Base-by-base conservation (phyloP, 2,888 invertebrate species). In the Eurytoma californica region DNA sequence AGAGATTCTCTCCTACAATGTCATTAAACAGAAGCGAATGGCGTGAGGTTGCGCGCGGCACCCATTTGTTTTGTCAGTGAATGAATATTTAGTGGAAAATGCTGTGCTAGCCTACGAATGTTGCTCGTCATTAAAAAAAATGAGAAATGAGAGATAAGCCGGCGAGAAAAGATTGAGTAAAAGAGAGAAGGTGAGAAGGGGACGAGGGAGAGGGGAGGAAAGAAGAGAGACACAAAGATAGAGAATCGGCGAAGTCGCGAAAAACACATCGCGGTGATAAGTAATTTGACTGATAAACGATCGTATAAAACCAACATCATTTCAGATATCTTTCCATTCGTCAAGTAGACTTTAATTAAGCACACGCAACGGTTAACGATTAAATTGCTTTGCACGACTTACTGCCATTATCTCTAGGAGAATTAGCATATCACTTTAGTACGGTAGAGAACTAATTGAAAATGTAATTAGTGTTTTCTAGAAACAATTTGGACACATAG, bases 221-320 rank as follows among this genome's bases (percentile, higher is more conserved):
- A 2, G 20, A 28, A 28, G 14, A n/a, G 7, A 61, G 28, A 16
- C 13, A 12, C 1, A 39, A 18, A 18, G 4, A 3, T 14, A 39
- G 63, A 39, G 63, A 60, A 75, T 60, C 51, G 74, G 51, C 60
- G 57, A 60, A 68, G 58, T 65, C 51, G 16, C 9, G 51, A 18
- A 82, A 82, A 75, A 80, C 80, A 81, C 82, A 81, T 67, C 66
- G 57, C 63, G 24, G 81, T 82, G 86, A 87, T 87, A 86, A 83
- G 82, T 82, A 60, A 77, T 73, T 67, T 72, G 53, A 77, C 84
- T 86, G 87, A 87, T 87, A 87, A 86, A 87, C 81, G 72, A 65
- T 80, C 83, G 67, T 87, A 87, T 87, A 87, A 86, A 85, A 84
- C 84, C 80, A 83, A 83, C 83, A 80, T 83, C 84, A 72, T 67